Conservation (phyloP, 2,113 vertebrate genomes). For the Zosterops hypoxanthus region DNA sequence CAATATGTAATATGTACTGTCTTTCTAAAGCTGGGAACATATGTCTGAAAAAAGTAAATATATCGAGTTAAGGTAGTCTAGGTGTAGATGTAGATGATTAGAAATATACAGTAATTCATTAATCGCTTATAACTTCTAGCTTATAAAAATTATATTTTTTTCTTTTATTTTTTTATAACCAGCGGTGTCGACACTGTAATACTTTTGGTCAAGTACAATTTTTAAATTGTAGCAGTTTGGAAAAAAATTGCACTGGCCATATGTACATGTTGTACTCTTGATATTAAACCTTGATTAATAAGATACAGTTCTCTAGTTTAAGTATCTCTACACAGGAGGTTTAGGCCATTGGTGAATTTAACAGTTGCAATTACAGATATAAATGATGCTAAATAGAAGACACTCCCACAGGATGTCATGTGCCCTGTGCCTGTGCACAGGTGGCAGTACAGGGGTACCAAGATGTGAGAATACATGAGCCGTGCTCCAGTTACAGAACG, state of each 20-base stretch:
- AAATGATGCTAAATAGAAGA: neutral
- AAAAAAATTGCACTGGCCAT: neutral
- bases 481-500: neutral
- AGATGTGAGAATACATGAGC: fast-evolving
- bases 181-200: neutral
- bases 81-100: neutral
- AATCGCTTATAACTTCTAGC: neutral
- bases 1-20: neutral
- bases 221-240: neutral
- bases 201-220: neutral
- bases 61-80: neutral
- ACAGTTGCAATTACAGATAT: neutral
- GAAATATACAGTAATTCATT: neutral
- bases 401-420: neutral
- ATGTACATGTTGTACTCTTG: neutral
- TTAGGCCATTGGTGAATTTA: neutral
- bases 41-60: neutral
- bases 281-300: neutral
- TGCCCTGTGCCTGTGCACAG: neutral
- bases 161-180: neutral
- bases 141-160: neutral
- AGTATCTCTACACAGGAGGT: neutral
- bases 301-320: neutral
- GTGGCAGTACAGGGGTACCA: neutral
- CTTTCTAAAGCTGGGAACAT: neutral